Base-by-base conservation (phyloP, 2,113 vertebrate genomes). In the Thalassarche chlororhynchos region DNA sequence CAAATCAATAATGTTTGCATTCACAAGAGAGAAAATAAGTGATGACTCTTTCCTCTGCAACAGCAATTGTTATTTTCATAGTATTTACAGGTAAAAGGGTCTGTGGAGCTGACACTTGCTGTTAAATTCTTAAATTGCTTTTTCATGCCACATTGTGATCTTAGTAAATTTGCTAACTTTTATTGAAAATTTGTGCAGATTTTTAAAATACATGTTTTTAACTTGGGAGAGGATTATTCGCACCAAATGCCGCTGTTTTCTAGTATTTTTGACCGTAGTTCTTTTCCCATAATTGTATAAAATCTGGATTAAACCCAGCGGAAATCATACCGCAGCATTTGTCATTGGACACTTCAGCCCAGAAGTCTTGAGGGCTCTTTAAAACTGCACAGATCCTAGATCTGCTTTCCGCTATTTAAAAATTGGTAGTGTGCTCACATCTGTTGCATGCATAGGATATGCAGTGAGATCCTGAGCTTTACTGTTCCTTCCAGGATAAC, bases 1-100 rank as follows among this genome's bases (percentile, higher is more conserved):
- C 70, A 89, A 96, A 97, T 97, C 85, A 96, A 71, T 97, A 94
- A 92, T 5, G 10, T 95, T 89, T 82, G 81, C 74, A 87, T 87
- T 92, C 92, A 94, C 28, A 47, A 55, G 90, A 93, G 57, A 93
- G 84, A 91, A 97, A 87, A 36, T 8, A 60, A 34, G 15, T 84
- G 69, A 78, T 77, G 83, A 64, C 69, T 71, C 15, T 94, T 88
- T 89, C 44, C 55, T 93, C 80, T 77, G 90, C 93, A 93, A 79
- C 62, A 89, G 32, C 4, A 12, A 25, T n/a, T 69, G 74, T 62
- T 72, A 29, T 87, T 96, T 96, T 85, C 44, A 5, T 69, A 83
- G 46, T 42, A 44, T 29, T 6, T 69, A 23, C 17, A 70, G 32
- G 38, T 87, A 44, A 38, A 79, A 52, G 23, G 19, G 29, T 87